A percentile compares a stretch with the other conserved stretches of the same genome.
phyloP scores from a whole-genome alignment of 2,888 invertebrate species.

The Bellardia pandia region DNA sequence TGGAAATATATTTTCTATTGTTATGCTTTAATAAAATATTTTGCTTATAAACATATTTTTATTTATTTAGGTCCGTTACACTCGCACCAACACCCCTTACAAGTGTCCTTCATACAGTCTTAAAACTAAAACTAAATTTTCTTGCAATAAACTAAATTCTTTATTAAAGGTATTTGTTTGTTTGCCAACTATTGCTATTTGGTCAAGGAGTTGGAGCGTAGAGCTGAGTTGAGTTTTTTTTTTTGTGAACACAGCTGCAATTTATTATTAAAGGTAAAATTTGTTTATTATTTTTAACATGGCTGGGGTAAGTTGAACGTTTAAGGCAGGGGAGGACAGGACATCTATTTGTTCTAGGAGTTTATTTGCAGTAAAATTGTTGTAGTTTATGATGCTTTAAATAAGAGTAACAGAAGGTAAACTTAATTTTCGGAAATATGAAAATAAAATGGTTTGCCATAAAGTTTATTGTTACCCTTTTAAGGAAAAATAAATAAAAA shows the following conservation, averaged over 20 bases:
- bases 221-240: not conserved
- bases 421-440: not conserved
- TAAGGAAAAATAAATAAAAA: not conserved
- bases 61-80: slow-evolving; percentile 81
- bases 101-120: not conserved
- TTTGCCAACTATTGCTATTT: not conserved
- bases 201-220: slow-evolving; percentile 42
- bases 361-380: slow-evolving; percentile 17
- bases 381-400: slow-evolving; percentile 69
- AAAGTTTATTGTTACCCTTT: not conserved
- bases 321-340: not conserved
- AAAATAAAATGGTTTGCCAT: slow-evolving; percentile 11
- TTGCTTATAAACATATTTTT: slow-evolving; percentile 83
- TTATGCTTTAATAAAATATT: slow-evolving; percentile 81
- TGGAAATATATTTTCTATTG: slow-evolving; percentile 71
- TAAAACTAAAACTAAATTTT: slow-evolving; percentile 50
- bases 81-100: slow-evolving; percentile 18
- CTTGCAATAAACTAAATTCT: slow-evolving; percentile 58
- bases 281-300: slow-evolving; percentile 66
- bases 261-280: slow-evolving; percentile 76
- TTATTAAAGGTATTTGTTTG: slow-evolving; percentile 57
- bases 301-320: not conserved
- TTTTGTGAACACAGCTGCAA: slow-evolving; percentile 77
- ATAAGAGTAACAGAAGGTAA: slow-evolving; percentile 66
- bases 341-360: not conserved